Conservation (phyloP, 2,888 invertebrate genomes). For the Dasysyrphus tricinctus region DNA sequence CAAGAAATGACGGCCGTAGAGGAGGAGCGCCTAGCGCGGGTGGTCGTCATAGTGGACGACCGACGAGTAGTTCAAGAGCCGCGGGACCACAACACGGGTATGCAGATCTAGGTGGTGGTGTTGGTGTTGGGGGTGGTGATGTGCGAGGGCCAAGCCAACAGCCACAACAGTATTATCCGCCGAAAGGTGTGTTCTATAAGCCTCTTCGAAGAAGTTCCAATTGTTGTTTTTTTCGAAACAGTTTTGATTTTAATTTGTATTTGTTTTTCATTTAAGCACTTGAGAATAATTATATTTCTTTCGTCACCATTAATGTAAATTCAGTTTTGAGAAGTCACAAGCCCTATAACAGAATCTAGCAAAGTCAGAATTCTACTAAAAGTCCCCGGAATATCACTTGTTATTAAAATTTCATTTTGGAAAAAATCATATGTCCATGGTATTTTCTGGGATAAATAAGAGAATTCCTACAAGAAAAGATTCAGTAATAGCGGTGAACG, state of each 20-base stretch:
- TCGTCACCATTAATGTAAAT: conserved; percentile 31
- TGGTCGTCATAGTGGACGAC: conserved; percentile 80
- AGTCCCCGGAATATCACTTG: not conserved
- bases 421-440: not conserved
- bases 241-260: conserved; percentile 19
- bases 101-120: conserved; percentile 82
- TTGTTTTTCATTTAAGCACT: conserved; percentile 67
- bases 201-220: conserved; percentile 73
- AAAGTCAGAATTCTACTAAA: not conserved
- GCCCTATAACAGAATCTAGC: not conserved
- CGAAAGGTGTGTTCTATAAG: conserved; percentile 86
- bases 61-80: conserved; percentile 78
- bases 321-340: not conserved
- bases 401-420: not conserved
- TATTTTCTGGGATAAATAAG: not conserved
- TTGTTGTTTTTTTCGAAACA: conserved; percentile 42
- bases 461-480: not conserved
- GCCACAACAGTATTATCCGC: conserved; percentile 87
- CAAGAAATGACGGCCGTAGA: conserved; percentile 78
- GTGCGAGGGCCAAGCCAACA: conserved; percentile 78
- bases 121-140: conserved; percentile 70
- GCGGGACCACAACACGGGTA: conserved; percentile 85
- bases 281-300: conserved; percentile 22
- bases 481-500: not conserved
- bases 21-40: conserved; percentile 76